Base-by-base conservation (phyloP, 2,797 vertebrate species). In the Microctenopoma steveboyesi region DNA sequence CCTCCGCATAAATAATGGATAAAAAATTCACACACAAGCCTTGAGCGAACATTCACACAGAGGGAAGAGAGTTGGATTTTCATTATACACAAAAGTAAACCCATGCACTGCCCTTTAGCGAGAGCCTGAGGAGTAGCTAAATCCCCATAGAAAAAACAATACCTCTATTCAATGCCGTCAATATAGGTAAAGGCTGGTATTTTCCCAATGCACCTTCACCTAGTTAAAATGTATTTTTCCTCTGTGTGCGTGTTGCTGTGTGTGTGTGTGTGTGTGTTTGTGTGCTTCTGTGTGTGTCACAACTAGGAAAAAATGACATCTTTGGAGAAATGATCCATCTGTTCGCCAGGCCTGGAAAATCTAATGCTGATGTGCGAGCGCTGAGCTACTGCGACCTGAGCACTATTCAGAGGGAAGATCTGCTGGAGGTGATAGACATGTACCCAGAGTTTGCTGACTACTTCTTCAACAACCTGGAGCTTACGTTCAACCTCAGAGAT, bases 241-340 rank as follows among this genome's bases (percentile, higher is more conserved):
- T 37, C 37, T 37, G 2, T 37, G 9, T 37, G 2, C 11, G 9
- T 37, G 9, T 37, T 10, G 8, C 37, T 37, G 8, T 37, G 7
- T 37, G 7, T 74, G 10, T 74, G 14, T 76, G 2, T 37, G 9
- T 22, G 22, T 22, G 22, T 37, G 9, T 37, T 10, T 37, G 7
- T 37, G 7, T 74, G 10, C 73, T 12, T 76, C 13, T 84, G 53
- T 70, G 63, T 79, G 22, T 89, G 78, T 87, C 78, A 63, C 63
- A 14, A 49, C 14, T 84, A 99, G 98, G 98, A 43, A 99, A 98
- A 94, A 99, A 99, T 61, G 98, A 99, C 90, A 99, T 99, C 85
- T 99, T 99, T 85, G 98, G 98, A 83, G 98, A 99, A 89, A 97
- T 98, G 96, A 97, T 98, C 79, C 96, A 99, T 87, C 94, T 97